These are phyloP conservation scores for Podilymbus podiceps DNA, from an alignment of 2,113 vertebrate genomes.

Conservation along the genomic window DNA sequence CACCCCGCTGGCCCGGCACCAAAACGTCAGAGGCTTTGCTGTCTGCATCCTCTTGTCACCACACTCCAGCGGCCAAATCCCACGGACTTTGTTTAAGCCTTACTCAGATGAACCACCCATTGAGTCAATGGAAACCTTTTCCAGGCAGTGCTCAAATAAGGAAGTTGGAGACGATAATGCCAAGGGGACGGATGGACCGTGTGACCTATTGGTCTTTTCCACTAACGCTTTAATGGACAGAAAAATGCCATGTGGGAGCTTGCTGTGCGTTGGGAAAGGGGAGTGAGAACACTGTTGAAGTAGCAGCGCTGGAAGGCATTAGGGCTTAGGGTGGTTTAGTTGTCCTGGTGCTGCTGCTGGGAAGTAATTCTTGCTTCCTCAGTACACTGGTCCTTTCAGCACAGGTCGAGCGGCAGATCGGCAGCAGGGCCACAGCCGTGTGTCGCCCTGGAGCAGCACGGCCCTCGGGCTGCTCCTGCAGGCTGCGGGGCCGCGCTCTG, in stretches of 20 bases:
- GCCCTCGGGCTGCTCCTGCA: neutral
- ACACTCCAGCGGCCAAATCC: neutral
- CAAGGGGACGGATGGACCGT: neutral
- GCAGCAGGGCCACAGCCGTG: neutral
- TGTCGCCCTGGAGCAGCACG: neutral
- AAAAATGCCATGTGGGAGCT: neutral
- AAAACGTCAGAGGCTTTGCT: neutral
- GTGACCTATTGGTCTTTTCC: neutral
- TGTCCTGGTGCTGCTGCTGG: neutral
- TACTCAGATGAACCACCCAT: neutral
- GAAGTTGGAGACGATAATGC: neutral
- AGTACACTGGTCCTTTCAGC: neutral
- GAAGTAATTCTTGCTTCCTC: neutral
- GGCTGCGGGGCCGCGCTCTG: neutral
- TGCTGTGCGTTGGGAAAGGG: neutral
- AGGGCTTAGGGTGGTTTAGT: neutral
- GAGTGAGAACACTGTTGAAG: neutral
- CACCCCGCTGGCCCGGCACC: neutral
- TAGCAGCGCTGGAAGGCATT: neutral
- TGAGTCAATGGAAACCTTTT: neutral
- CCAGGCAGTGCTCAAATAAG: neutral
- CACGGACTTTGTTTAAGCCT: neutral
- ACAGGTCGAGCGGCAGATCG: neutral
- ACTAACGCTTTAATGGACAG: neutral
- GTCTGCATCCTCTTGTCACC: neutral